Evolutionary conservation across 2,113 vertebrate genomes (phyloP), one percentile per base, ranked within the genome.

Genomic region (Pachypanchax playfairii): DNA sequence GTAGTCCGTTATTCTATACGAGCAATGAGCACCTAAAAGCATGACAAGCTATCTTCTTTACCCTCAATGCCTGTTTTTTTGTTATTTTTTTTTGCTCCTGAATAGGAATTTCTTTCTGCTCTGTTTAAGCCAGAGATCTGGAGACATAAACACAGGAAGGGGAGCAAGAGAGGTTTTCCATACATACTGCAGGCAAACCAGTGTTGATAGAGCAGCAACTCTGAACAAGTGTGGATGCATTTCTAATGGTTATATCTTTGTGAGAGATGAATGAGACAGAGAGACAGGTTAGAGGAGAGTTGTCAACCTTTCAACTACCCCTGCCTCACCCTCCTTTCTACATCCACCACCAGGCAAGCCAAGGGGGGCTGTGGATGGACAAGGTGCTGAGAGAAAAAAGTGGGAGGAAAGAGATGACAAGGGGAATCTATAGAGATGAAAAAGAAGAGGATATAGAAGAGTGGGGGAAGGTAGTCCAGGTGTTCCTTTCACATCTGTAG

Each of bases 311-410:
- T 82, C 75, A 69, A 63, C 64, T 70, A 50, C 61, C 70, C 60
- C 56, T 69, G 51, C 38, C 46, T 55, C 51, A 52, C 49, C 61
- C 28, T 43, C 33, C 25, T 36, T 38, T 55, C 68, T 22, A 22
- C 62, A 51, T 58, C 71, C 72, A 38, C 54, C 47, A 54, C 33
- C 43, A 21, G 62, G 15, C 29, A 53, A 47, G 57, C 20, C 35
- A 14, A 31, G 33, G 36, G 58, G 39, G 58, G 33, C 57, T 39
- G 80, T 79, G 81, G 83, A 87, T 64, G 75, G 86, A 90, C 49
- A 41, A 86, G 84, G 67, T 65, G 88, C 66, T 88, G 88, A 91
- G 72, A 87, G 87, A 91, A 76, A 46, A 65, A 75, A 68, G 65
- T 70, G 73, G 84, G 79, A 80, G 83, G 76, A 75, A 80, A 81